These are phyloP conservation scores for Harpegnathos saltator DNA, from an alignment of 1,140 invertebrate genomes.

Conservation along the genomic window DNA sequence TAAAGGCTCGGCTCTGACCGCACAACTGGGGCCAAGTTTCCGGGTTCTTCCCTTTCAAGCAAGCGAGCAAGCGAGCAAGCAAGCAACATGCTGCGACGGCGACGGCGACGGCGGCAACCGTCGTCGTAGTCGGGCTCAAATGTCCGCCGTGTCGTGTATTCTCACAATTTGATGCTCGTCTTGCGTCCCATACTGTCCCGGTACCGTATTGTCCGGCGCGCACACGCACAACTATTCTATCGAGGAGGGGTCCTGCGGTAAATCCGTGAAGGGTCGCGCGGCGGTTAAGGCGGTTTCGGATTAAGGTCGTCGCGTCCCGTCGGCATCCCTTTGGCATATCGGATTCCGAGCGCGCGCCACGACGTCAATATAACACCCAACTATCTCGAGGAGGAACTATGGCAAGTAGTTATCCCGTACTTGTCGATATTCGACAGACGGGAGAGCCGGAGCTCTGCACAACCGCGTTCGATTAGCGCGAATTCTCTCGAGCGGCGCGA, in stretches of 20 bases:
- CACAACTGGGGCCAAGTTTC: constrained; percentile 51
- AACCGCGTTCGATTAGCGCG: constrained; percentile 33
- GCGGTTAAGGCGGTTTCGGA: constrained; percentile 57
- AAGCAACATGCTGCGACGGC: background rate
- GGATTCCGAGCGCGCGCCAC: constrained; percentile 33
- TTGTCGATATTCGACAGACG: constrained; percentile 36
- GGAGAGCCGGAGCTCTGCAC: constrained; percentile 8
- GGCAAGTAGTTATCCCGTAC: constrained; percentile 44
- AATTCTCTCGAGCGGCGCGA: background rate
- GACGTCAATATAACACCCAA: constrained; percentile 38
- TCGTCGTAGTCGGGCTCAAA: constrained; percentile 22
- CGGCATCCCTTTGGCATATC: constrained; percentile 53
- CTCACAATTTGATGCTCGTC: constrained; percentile 28
- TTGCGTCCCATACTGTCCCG: background rate
- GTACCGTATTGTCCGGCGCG: background rate
- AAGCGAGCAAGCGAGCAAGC: constrained; percentile 1
- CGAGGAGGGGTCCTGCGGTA: constrained; percentile 15
- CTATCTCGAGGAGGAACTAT: constrained; percentile 55
- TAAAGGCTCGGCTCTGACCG: constrained; percentile 39
- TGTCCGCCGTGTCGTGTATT: constrained; percentile 29
- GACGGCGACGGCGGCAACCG: background rate
- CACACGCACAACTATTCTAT: constrained; percentile 31
- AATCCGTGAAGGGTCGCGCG: constrained; percentile 39
- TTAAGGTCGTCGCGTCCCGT: constrained; percentile 55
- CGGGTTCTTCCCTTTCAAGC: constrained; percentile 28